Evolutionary conservation across 2,888 invertebrate species (phyloP).

Genomic region (Flexamia atlantica): DNA sequence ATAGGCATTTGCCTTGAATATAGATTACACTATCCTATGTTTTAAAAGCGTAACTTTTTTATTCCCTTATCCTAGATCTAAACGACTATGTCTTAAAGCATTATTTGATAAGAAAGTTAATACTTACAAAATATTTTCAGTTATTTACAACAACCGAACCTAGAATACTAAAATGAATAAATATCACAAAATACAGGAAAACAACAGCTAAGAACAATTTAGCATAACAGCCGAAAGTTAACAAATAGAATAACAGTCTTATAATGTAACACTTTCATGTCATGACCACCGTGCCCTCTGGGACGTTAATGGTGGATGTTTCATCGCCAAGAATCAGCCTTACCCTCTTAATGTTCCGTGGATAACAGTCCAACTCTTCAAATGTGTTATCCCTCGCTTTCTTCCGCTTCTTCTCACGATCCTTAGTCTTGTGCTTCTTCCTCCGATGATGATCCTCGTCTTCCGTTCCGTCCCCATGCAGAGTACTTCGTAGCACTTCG

Average conservation of each 20-base stretch:
- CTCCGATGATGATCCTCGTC: constrained; percentile 75
- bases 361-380: constrained; percentile 73
- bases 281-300: constrained; percentile 72
- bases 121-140: constrained; percentile 42
- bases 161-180: constrained; percentile 52
- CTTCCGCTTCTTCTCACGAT: constrained; percentile 72
- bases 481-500: constrained; percentile 79
- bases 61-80: constrained; percentile 53
- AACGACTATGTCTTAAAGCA: constrained; percentile 56
- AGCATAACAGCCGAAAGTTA: constrained; percentile 61
- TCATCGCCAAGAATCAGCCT: constrained; percentile 93
- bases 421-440: constrained; percentile 80
- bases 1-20: constrained; percentile 28
- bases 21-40: constrained; percentile 24
- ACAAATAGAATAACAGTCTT: constrained; percentile 60
- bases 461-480: constrained; percentile 84
- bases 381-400: constrained; percentile 67
- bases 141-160: constrained; percentile 56
- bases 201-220: constrained; percentile 62
- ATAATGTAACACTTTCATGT: constrained; percentile 55
- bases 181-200: constrained; percentile 64
- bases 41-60: constrained; percentile 58
- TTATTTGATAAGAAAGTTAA: constrained; percentile 41
- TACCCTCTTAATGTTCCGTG: constrained; percentile 87
- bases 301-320: constrained; percentile 92